Base-by-base conservation (phyloP, 2,113 vertebrate genomes). In the Aspiorhynchus laticeps region DNA sequence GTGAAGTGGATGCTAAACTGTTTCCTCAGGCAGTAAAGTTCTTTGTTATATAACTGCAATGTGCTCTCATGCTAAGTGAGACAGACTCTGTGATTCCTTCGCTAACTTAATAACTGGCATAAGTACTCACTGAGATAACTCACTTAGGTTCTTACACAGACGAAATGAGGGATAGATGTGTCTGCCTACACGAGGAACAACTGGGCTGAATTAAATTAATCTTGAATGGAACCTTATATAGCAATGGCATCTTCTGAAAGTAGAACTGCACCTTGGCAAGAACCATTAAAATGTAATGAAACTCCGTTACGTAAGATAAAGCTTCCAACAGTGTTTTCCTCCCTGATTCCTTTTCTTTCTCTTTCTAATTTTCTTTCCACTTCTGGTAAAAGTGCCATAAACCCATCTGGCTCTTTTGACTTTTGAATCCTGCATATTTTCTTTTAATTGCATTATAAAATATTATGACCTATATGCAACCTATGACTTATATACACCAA, bases 71-170 rank as follows among this genome's bases (percentile, higher is more conserved):
- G 24, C 41, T 46, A 53, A 80, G 61, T 74, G 83, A 79, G 36
- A 74, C 83, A 80, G 86, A 26, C 84, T 83, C 83, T n/a, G 7
- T 36, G 53, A 51, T 86, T 86, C 85, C 61, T 33, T 85, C 24
- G 69, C 7, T 78, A 84, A 75, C 85, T 63, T 88, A 90, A 92
- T 92, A 93, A 92, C 90, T 51, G 63, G 88, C 89, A 93, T 91
- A 91, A 83, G 84, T 87, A 71, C 63, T 83, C 41, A 85, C 83
- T 77, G n/a, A 2, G 82, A n/a, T 88, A 84, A 87, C 82, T 79
- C 87, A 85, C 74, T 87, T 91, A 33, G 86, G 46, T 79, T 71
- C 41, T 83, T 33, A 48, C 74, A 87, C 67, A 78, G 88, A 85
- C 87, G 51, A 38, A 92, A 84, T 53, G 83, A 85, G 65, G 78